Conservation (phyloP, 2,888 invertebrate species). For the Augochlorella aurata region DNA sequence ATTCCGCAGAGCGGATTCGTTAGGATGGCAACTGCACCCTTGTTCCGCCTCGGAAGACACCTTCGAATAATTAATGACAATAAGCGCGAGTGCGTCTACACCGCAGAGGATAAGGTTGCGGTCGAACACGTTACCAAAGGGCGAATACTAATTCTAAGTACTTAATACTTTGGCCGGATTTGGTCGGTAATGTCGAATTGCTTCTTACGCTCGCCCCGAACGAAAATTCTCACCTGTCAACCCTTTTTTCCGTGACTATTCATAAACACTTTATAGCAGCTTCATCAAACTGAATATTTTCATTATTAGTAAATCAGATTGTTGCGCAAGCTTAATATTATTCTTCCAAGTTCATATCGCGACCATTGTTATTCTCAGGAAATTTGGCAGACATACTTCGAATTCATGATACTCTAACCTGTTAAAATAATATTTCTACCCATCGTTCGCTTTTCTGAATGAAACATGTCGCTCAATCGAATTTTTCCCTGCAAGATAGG, state of each 20-base stretch:
- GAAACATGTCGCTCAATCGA: not conserved
- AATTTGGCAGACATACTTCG: not conserved
- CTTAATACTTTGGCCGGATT: conserved; percentile 59
- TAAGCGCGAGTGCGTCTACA: conserved; percentile 79
- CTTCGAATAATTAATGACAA: conserved; percentile 76
- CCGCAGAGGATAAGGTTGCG: conserved; percentile 76
- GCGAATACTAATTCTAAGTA: conserved; percentile 21
- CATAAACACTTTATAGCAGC: too few species aligned
- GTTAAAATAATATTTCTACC: not conserved
- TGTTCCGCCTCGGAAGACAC: not conserved
- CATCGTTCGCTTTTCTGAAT: not conserved
- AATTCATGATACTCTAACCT: not conserved
- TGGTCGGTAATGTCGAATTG: conserved; percentile 66
- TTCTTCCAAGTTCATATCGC: not conserved
- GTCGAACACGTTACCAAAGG: conserved; percentile 57
- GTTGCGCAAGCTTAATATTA: not conserved
- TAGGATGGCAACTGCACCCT: not conserved
- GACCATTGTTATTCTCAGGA: not conserved
- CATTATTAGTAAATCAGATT: not conserved
- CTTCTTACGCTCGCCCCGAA: conserved; percentile 27
- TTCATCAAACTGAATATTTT: not conserved
- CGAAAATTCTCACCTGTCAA: not conserved
- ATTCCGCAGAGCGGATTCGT: not conserved
- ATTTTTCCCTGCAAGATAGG: too few species aligned
- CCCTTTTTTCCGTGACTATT: not conserved